Conservation (phyloP, 2,888 invertebrate species). For the Lasioglossum malachurum region DNA sequence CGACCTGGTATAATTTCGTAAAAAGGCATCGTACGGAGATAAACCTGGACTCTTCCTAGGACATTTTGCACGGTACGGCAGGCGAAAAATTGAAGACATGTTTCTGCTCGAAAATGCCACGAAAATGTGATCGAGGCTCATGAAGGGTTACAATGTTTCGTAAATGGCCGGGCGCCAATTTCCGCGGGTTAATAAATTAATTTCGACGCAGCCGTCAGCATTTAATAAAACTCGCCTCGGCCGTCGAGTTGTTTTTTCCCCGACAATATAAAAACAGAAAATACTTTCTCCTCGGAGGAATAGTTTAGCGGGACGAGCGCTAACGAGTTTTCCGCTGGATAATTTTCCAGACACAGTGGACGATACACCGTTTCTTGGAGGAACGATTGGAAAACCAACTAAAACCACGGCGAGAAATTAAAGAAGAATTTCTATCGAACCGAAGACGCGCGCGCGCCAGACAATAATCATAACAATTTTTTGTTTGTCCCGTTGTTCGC, state of each 20-base stretch:
- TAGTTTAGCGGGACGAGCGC: conserved; percentile 4
- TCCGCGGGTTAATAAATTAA: not conserved
- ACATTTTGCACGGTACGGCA: no score
- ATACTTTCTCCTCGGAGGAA: not conserved
- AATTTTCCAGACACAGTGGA: not conserved
- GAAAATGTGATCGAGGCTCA: no score
- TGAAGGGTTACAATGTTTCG: not conserved
- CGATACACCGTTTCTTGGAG: not conserved
- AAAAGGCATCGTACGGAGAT: no score
- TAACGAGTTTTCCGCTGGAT: not conserved
- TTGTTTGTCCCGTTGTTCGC: no score
- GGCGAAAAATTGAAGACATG: no score
- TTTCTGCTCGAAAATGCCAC: no score
- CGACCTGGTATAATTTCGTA: no score
- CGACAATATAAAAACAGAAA: not conserved
- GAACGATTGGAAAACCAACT: not conserved
- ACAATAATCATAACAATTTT: not conserved
- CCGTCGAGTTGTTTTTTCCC: not conserved
- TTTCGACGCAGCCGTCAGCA: not conserved
- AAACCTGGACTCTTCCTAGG: no score
- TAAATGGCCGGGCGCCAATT: no score
- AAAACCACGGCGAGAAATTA: not conserved
- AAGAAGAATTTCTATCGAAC: not conserved
- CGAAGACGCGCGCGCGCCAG: not conserved
- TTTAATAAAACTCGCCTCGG: not conserved